A percentile compares a stretch with the other conserved stretches of the same genome.
Conservation (phyloP, 2,797 vertebrate species). For the Poecilia velifera region DNA sequence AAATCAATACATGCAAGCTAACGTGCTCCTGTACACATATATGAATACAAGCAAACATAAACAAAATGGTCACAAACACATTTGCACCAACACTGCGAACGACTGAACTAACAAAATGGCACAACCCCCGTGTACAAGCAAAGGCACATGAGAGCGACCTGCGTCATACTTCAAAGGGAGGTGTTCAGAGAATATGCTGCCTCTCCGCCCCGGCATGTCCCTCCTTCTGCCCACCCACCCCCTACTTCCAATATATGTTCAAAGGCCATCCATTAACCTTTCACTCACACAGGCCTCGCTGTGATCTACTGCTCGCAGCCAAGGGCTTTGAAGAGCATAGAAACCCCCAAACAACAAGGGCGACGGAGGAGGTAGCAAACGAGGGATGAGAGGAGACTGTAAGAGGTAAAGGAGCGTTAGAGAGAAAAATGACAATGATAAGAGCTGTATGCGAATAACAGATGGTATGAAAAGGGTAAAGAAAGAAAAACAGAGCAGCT, state of each 20-base stretch:
- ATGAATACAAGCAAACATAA: slow-evolving; percentile 61
- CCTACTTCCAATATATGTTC: slow-evolving; percentile 81
- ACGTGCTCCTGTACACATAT: slow-evolving; percentile 37
- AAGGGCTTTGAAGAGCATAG: slow-evolving; percentile 80
- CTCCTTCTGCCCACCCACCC: slow-evolving; percentile 54
- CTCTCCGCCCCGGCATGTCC: slow-evolving; percentile 41
- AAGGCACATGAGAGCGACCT: slow-evolving; percentile 52
- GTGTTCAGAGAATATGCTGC: slow-evolving; percentile 73
- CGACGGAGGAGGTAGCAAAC: slow-evolving; percentile 33
- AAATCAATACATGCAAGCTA: slow-evolving; percentile 69
- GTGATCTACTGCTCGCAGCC: slow-evolving; percentile 83
- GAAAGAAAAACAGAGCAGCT: slow-evolving; percentile 33
- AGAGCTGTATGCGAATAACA: slow-evolving; percentile 33
- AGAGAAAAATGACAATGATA: slow-evolving; percentile 35
- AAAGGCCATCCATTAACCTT: slow-evolving; percentile 87
- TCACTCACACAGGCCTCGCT: slow-evolving; percentile 78
- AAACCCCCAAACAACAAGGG: slow-evolving; percentile 38
- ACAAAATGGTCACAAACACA: slow-evolving; percentile 42
- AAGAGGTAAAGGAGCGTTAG: slow-evolving; percentile 24
- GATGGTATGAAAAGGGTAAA: slow-evolving; percentile 22
- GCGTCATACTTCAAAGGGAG: slow-evolving; percentile 76
- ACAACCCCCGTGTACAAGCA: slow-evolving; percentile 37
- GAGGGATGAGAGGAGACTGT: slow-evolving; percentile 33
- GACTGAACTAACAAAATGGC: slow-evolving; percentile 66
- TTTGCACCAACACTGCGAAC: slow-evolving; percentile 30